Base-by-base conservation (phyloP, 2,113 vertebrate genomes). In the Ochotona curzoniae region DNA sequence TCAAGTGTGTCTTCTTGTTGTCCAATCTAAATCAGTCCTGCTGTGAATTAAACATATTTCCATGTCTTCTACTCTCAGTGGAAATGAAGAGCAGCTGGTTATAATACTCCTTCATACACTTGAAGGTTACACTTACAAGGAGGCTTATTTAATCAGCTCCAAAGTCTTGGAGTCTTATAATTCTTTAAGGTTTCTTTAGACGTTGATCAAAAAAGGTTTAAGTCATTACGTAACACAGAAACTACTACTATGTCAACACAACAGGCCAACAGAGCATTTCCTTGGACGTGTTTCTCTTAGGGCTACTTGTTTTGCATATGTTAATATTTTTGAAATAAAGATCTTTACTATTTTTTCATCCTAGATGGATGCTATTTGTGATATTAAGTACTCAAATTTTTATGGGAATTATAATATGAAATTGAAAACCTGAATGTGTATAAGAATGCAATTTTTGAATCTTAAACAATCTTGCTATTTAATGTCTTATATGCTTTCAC, bases 1-100 rank as follows among this genome's bases (percentile, higher is more conserved):
- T 76, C 86, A 96, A 89, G 21, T 49, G 6, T 44, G 18, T 54
- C 83, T 83, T 83, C 26, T 17, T 79, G 26, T 88, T 87, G n/a
- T 54, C 49, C 69, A 87, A 85, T 76, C 70, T 92, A 92, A 94
- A 92, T 67, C 69, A 74, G n/a, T 60, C 93, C 86, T 94, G 79
- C 89, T 97, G 86, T 83, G 83, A 75, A 54, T 83, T 83, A 88
- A 92, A 51, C 44, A 84, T 78, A 73, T 12, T 49, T 90, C 47
- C 5, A 4, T 20, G 17, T 80, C 80, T 86, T 90, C 30, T 69
- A 25, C 25, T 80, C 88, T 93, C 93, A 71, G n/a, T 83, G 80
- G 79, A 91, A 89, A 93, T 76, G 44, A 92, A 81, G 7, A 93
- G 2, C 83, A 85, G 75, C 83, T 93, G 61, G 70, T 90, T 94